A percentile compares a stretch with the other conserved stretches of the same genome.
phyloP scores from a whole-genome alignment of 1,140 invertebrate species.

The Drosophila punjabiensis region DNA sequence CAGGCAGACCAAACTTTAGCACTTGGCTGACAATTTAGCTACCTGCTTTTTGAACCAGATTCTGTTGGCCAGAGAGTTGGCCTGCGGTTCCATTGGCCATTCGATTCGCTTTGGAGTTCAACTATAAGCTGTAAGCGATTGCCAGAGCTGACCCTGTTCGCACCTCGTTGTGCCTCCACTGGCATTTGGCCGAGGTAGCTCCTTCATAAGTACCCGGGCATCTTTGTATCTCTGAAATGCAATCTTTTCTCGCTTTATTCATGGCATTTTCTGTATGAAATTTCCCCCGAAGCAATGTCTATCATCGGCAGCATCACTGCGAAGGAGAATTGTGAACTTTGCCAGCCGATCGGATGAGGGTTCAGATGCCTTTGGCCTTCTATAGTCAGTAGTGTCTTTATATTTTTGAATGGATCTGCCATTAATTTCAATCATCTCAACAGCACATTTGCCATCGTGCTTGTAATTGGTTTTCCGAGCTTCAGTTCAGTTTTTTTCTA shows the following conservation, averaged over 20 bases:
- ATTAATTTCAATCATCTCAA: conserved; percentile 60
- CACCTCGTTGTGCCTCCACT: conserved; percentile 61
- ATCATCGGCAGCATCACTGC: conserved; percentile 59
- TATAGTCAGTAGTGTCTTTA: conserved; percentile 16
- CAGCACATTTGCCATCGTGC: conserved; percentile 28
- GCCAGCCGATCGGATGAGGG: conserved; percentile 23
- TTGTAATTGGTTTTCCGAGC: conserved; percentile 33
- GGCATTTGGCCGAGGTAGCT: conserved; percentile 39
- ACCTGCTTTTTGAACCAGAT: conserved; percentile 31
- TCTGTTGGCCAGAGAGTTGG: conserved; percentile 22
- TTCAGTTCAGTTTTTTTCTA: not conserved
- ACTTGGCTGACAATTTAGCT: conserved; percentile 38
- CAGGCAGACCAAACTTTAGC: conserved; percentile 5
- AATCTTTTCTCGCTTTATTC: conserved; percentile 38
- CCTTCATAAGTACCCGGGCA: conserved; percentile 23
- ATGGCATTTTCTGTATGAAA: conserved; percentile 67
- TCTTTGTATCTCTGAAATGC: conserved; percentile 20
- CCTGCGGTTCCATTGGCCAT: not conserved
- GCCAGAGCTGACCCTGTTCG: conserved; percentile 70
- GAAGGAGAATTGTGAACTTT: conserved; percentile 50
- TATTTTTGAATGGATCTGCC: conserved; percentile 48
- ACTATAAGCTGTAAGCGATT: conserved; percentile 23
- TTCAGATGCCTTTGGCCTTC: conserved; percentile 43
- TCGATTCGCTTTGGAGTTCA: conserved; percentile 23
- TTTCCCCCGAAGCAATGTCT: conserved; percentile 74